Percentiles rank a stretch among this genome's conserved stretches.
Conservation (phyloP, 2,797 vertebrate genomes). For the Chaetophractus vellerosus region DNA sequence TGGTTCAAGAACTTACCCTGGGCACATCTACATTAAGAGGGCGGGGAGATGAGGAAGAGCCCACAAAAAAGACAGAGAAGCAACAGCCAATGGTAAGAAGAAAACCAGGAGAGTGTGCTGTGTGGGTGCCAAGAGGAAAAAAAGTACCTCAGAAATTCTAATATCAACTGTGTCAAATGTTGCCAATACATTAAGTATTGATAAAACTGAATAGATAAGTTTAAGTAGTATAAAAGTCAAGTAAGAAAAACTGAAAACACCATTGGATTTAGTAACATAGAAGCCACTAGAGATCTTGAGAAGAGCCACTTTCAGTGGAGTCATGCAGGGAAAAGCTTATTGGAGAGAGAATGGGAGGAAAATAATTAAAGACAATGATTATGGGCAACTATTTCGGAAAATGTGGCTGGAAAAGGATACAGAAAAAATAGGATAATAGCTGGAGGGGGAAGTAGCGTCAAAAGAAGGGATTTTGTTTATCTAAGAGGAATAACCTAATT, state of each 20-base stretch:
- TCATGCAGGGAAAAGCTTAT: not conserved
- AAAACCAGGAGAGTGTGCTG: not conserved
- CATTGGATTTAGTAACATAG: not conserved
- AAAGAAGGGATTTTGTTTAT: not conserved
- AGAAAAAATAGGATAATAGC: not conserved
- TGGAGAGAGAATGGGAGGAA: not conserved
- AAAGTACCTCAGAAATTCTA: fast-evolving
- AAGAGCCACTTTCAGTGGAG: not conserved
- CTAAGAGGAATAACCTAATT: not conserved
- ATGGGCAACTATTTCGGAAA: not conserved
- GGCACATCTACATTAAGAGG: not conserved
- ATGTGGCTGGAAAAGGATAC: not conserved
- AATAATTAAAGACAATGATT: not conserved
- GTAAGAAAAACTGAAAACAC: not conserved
- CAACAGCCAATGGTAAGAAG: not conserved
- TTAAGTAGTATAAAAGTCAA: not conserved
- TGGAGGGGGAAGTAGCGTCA: fast-evolving
- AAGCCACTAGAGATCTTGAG: not conserved
- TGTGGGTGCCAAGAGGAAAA: not conserved
- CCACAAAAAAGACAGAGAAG: not conserved
- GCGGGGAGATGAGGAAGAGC: not conserved
- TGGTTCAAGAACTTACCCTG: not conserved
- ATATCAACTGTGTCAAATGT: not conserved
- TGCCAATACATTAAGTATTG: not conserved
- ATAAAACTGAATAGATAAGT: no score